phyloP scores from a whole-genome alignment of 2,113 vertebrate species.

The Hiodon alosoides region DNA sequence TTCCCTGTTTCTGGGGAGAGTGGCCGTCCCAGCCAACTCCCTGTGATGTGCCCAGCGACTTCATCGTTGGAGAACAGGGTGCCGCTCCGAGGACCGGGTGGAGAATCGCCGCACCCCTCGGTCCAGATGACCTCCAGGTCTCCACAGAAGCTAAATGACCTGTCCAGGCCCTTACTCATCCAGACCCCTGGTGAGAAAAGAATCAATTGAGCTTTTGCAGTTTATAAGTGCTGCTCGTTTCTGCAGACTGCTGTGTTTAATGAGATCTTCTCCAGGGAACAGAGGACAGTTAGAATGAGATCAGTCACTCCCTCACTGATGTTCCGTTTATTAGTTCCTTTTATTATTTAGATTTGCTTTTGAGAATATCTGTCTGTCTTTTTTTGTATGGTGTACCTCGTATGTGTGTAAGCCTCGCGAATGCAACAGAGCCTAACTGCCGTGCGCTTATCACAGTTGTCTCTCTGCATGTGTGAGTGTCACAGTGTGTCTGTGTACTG shows the following conservation, averaged over 20 bases:
- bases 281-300: too few species aligned
- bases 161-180: slow-evolving; percentile 14
- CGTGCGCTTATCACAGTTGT: too few species aligned
- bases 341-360: too few species aligned
- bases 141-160: slow-evolving; percentile 1
- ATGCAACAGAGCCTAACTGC: too few species aligned
- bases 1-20: slow-evolving; percentile 26
- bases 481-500: background rate
- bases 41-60: slow-evolving; percentile 37
- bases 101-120: slow-evolving; percentile 44
- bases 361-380: too few species aligned
- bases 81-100: slow-evolving; percentile 29
- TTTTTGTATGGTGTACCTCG: too few species aligned
- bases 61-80: slow-evolving; percentile 23
- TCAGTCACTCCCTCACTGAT: too few species aligned
- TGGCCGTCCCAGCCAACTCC: slow-evolving; percentile 37
- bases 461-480: background rate
- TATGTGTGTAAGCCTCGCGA: too few species aligned
- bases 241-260: background rate
- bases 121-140: slow-evolving; percentile 50
- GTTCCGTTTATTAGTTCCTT: background rate
- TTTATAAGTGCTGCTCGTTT: background rate
- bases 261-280: too few species aligned
- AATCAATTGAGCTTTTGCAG: background rate
- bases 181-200: slow-evolving; percentile 40